phyloP scores from a whole-genome alignment of 2,113 vertebrate genomes.

The Grammomys dolichurus region DNA sequence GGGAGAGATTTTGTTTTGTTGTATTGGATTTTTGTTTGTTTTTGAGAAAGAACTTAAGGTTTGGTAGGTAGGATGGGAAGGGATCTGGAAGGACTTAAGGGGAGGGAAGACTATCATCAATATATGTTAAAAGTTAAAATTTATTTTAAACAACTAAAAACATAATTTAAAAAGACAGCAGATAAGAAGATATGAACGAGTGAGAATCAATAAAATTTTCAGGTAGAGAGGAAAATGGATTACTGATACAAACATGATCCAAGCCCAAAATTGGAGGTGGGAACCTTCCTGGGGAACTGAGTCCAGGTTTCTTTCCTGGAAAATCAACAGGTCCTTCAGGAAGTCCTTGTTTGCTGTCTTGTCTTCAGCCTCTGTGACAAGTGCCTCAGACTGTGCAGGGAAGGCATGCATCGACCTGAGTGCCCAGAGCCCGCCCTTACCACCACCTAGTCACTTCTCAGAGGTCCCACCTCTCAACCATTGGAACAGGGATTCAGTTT shows the following conservation, averaged over 20 bases:
- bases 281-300: neutral
- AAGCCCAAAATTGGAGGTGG: neutral
- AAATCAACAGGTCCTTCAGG: neutral
- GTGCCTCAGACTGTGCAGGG: neutral
- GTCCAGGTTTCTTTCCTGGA: neutral
- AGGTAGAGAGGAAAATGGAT: neutral
- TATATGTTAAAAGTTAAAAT: neutral
- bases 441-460: neutral
- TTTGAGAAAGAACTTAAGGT: neutral
- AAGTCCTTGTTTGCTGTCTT: neutral
- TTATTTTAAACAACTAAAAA: neutral
- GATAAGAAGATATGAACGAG: neutral
- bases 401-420: neutral
- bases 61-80: neutral
- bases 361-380: neutral
- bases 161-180: neutral
- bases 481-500: neutral
- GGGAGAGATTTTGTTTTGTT: neutral
- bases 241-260: neutral
- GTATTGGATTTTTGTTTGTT: neutral
- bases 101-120: neutral
- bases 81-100: neutral
- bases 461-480: neutral
- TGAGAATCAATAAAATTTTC: neutral
- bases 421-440: neutral